Base-by-base conservation (phyloP, 2,888 invertebrate genomes). In the Meloe dianella region DNA sequence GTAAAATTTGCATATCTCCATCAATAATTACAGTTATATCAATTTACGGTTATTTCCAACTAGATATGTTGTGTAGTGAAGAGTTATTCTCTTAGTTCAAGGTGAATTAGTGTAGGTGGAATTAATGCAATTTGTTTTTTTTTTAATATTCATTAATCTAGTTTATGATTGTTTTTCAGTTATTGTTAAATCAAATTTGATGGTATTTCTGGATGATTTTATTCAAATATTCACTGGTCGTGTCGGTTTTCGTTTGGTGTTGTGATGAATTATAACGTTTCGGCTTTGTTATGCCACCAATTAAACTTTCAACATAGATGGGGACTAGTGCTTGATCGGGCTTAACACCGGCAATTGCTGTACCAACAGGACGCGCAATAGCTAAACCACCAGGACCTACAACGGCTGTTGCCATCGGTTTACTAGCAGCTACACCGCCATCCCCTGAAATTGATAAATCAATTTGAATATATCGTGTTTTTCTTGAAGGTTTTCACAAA, bases 331-430 rank as follows among this genome's bases (percentile, higher is more conserved):
- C 79, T 74, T 84, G 83, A 61, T 83, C 83, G 0, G 89, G 89
- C 66, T 87, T 86, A 0, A 92, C 84, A 1, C 92, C 92, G 1
- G 92, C 92, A 38, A 93, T 89, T 7, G 92, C 92, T 0, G 92
- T 92, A 24, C 89, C 92, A 0, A 91, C 86, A 0, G 92, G 92
- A 5, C 88, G 85, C 0, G 92, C 89, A 4, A 92, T 84, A 0
- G 92, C 92, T 9, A 91, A 81, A 0, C 92, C 92, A 54, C 88
- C 88, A 0, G 87, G 86, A 0, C 92, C 92, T 0, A 89, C 89
- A 0, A 92, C 87, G 0, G 93, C 92, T 0, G 91, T 90, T 0
- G 88, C 93, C 57, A 88, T 83, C 0, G 92, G 92, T 71, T 91
- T 89, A 7, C 92, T 89, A 0, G 91, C 88, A 24, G 93, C 93